phyloP scores from a whole-genome alignment of 1,140 invertebrate genomes.

The Tetramorium alpestre region DNA sequence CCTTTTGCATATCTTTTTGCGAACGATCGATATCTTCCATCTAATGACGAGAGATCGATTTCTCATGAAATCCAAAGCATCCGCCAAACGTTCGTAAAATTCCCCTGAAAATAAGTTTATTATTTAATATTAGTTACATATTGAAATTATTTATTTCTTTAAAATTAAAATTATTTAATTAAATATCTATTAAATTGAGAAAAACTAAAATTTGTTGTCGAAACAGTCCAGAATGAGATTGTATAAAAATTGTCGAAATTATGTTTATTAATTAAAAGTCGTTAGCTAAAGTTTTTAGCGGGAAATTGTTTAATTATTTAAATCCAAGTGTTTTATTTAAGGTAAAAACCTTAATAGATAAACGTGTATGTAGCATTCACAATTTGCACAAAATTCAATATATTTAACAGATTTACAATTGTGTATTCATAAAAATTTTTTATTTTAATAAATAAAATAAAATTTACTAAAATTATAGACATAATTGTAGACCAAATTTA shows the following conservation, averaged over 20 bases:
- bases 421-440: too few relatives aligned
- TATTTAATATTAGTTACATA: neutral
- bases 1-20: neutral
- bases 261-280: neutral
- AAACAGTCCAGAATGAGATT: neutral
- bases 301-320: neutral
- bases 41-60: neutral
- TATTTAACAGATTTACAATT: neutral
- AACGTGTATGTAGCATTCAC: neutral
- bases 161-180: neutral
- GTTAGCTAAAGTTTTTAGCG: neutral
- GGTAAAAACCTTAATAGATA: neutral
- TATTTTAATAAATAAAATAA: too few relatives aligned
- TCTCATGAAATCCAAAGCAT: neutral
- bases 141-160: neutral
- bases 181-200: neutral
- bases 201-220: neutral
- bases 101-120: neutral
- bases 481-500: too few relatives aligned
- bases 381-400: neutral
- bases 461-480: too few relatives aligned
- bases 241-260: neutral
- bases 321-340: neutral
- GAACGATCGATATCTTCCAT: neutral
- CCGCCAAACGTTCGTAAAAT: neutral